phyloP scores from a whole-genome alignment of 2,113 vertebrate species.

The Orcinus orca region DNA sequence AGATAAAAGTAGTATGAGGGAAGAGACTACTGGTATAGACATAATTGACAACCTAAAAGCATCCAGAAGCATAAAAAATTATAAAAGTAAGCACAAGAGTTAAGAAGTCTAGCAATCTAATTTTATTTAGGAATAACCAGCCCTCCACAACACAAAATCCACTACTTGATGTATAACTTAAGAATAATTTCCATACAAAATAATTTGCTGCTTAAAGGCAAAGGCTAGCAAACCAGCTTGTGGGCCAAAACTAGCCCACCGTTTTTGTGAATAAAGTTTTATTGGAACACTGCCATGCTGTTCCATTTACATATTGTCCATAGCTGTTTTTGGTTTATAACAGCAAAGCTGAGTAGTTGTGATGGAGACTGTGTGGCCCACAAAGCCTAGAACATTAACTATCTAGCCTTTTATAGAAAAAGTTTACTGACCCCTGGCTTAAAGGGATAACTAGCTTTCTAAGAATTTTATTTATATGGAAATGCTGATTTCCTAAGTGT shows the following conservation, averaged over 20 bases:
- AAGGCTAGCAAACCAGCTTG: not conserved
- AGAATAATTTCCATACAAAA: not conserved
- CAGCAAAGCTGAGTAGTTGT: not conserved
- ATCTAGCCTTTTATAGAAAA: not conserved
- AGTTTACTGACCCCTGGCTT: not conserved
- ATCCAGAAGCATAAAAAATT: not conserved
- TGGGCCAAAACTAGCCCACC: not conserved
- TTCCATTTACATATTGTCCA: not conserved
- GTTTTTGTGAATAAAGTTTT: constrained; percentile 22
- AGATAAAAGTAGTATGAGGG: not conserved
- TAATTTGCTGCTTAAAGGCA: not conserved
- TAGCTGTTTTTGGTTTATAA: not conserved
- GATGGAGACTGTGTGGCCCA: not conserved
- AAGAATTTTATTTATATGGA: not conserved
- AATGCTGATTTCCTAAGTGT: not conserved
- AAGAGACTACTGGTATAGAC: not conserved
- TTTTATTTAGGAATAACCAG: not conserved
- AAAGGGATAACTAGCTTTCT: not conserved
- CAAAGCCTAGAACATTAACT: not conserved
- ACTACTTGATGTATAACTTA: not conserved
- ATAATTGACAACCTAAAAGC: not conserved
- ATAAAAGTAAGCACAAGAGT: not conserved
- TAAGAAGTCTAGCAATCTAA: constrained; percentile 14
- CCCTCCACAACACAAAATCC: not conserved
- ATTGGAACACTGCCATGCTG: not conserved